Evolutionary conservation across 1,140 invertebrate genomes (phyloP).

Genomic region (Sitophilus oryzae): DNA sequence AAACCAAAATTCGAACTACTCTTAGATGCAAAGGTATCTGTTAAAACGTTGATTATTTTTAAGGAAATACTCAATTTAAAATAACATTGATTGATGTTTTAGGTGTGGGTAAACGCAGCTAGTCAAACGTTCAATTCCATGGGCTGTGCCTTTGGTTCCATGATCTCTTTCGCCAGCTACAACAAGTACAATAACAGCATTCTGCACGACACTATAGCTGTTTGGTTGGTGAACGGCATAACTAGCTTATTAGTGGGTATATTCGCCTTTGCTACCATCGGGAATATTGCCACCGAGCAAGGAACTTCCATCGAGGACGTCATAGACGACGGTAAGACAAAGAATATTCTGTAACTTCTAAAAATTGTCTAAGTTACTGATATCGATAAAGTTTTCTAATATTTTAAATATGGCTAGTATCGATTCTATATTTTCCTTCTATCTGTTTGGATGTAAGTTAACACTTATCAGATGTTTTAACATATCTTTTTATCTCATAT

Average conservation of each 20-base stretch:
- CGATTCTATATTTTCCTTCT: too few relatives aligned
- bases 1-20: slow-evolving; percentile 79
- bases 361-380: too few relatives aligned
- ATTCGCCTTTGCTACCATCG: slow-evolving; percentile 82
- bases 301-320: slow-evolving; percentile 70
- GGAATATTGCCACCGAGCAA: slow-evolving; percentile 78
- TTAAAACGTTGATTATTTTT: background rate
- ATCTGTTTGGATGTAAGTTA: too few relatives aligned
- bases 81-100: slow-evolving; percentile 29
- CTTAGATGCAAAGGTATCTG: slow-evolving; percentile 66
- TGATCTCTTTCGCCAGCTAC: slow-evolving; percentile 93
- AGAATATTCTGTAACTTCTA: too few relatives aligned
- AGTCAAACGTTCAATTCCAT: slow-evolving; percentile 92
- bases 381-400: too few relatives aligned
- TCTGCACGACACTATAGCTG: slow-evolving; percentile 74
- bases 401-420: too few relatives aligned
- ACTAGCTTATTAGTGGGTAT: slow-evolving; percentile 81
- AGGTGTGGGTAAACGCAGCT: slow-evolving; percentile 87
- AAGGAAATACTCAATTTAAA: too few relatives aligned
- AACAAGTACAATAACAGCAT: slow-evolving; percentile 90
- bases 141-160: slow-evolving; percentile 84
- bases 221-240: slow-evolving; percentile 74
- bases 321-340: slow-evolving; percentile 78
- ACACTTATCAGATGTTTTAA: too few relatives aligned
- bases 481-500: too few relatives aligned